Evolutionary conservation across 1,140 invertebrate species (phyloP).

Genomic region (Ceratina japonica): DNA sequence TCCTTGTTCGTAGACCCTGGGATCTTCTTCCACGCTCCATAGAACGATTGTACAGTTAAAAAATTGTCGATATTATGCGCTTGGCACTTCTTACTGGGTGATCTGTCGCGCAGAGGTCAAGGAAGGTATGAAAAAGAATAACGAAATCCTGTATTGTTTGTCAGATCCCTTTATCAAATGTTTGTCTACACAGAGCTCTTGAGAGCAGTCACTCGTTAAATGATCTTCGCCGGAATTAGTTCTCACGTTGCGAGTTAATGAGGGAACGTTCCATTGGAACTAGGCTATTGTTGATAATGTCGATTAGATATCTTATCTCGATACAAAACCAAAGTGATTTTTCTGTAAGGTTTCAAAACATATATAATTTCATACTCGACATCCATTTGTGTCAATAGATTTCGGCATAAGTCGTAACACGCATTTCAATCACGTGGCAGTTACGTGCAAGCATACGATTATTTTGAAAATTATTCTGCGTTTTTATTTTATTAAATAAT

Average conservation of each 20-base stretch:
- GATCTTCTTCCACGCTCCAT: slow-evolving; percentile 31
- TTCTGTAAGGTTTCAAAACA: background rate
- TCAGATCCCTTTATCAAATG: slow-evolving; percentile 23
- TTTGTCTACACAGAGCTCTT: background rate
- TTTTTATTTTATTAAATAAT: background rate
- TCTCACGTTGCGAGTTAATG: background rate
- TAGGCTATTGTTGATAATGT: background rate
- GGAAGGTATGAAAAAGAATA: background rate
- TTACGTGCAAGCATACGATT: no score
- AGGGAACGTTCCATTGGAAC: background rate
- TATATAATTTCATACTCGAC: no score
- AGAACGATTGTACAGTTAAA: slow-evolving; percentile 32
- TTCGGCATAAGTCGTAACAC: no score
- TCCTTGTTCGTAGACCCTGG: slow-evolving; percentile 43
- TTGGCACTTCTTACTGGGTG: slow-evolving; percentile 4
- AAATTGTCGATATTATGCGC: slow-evolving; percentile 46
- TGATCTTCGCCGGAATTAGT: background rate
- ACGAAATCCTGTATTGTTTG: slow-evolving; percentile 29
- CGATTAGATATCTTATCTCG: slow-evolving; percentile 13
- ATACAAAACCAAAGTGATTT: background rate
- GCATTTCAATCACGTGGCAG: no score
- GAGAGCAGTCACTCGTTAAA: background rate
- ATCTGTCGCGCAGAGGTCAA: no score
- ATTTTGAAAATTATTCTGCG: no score
- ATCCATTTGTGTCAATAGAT: no score